Evolutionary conservation across 2,888 invertebrate species (phyloP).

Genomic region (Trichogramma dendrolimi): DNA sequence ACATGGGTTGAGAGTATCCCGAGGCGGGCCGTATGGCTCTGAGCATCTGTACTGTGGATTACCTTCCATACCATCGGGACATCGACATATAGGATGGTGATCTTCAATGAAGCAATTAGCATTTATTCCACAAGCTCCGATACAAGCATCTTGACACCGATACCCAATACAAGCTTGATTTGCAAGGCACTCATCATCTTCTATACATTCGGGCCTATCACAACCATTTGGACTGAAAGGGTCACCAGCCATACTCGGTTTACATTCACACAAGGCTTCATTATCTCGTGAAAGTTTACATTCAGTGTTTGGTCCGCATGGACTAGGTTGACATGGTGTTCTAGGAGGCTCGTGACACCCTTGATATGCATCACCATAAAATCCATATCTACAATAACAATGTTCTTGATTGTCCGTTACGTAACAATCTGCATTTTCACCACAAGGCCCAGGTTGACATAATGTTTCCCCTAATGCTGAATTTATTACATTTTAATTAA

Average conservation of each 20-base stretch:
- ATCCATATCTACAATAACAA: conserved; percentile 76
- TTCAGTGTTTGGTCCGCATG: conserved; percentile 74
- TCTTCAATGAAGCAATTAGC: conserved; percentile 71
- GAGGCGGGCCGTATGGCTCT: conserved; percentile 56
- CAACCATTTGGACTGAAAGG: conserved; percentile 70
- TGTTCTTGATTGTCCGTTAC: conserved; percentile 76
- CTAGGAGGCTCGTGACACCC: conserved; percentile 69
- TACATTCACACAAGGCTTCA: conserved; percentile 69
- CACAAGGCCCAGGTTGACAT: conserved; percentile 80
- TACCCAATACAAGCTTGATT: conserved; percentile 76
- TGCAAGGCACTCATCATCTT: conserved; percentile 72
- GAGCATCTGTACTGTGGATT: conserved; percentile 75
- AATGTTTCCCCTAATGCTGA: conserved; percentile 50
- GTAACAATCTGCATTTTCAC: conserved; percentile 78
- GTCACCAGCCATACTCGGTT: conserved; percentile 72
- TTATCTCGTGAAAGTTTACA: conserved; percentile 68
- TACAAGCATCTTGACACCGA: conserved; percentile 76
- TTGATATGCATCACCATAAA: conserved; percentile 73
- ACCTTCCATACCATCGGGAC: conserved; percentile 68
- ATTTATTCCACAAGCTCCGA: conserved; percentile 74
- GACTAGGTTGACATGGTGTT: conserved; percentile 72
- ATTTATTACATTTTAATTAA: background rate
- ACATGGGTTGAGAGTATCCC: conserved; percentile 62
- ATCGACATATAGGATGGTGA: conserved; percentile 77
- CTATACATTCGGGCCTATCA: conserved; percentile 74